phyloP scores from a whole-genome alignment of 2,113 vertebrate genomes.

The Macquaria ambigua region DNA sequence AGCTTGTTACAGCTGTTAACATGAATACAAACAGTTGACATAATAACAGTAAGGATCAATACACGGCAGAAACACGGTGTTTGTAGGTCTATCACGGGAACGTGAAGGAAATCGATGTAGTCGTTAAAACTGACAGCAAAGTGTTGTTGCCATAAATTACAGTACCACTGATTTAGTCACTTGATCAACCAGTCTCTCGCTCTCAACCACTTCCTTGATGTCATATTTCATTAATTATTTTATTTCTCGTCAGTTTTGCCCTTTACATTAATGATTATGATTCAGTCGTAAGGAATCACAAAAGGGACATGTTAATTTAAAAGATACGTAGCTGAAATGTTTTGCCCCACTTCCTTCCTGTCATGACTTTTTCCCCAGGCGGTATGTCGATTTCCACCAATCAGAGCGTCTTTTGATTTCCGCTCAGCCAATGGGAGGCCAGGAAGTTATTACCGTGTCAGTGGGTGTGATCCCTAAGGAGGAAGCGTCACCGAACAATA shows the following conservation, averaged over 20 bases:
- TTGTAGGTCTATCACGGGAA: too few species aligned
- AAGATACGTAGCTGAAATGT: not conserved
- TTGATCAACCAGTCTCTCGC: not conserved
- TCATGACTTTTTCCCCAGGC: slow-evolving; percentile 28
- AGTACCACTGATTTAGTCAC: not conserved
- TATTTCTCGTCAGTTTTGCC: not conserved
- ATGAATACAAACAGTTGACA: not conserved
- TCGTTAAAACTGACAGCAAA: not conserved
- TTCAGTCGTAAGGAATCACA: not conserved
- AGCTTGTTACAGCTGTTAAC: not conserved
- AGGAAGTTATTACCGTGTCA: slow-evolving; percentile 19
- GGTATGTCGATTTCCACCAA: slow-evolving; percentile 55
- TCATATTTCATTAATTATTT: not conserved
- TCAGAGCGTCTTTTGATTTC: slow-evolving; percentile 22
- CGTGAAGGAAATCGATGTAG: not conserved
- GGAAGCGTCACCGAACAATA: slow-evolving; percentile 69
- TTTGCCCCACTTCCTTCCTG: slow-evolving; percentile 67
- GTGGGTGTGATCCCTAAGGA: slow-evolving; percentile 62
- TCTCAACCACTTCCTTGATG: too few species aligned
- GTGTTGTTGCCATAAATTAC: not conserved
- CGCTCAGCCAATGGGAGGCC: slow-evolving; percentile 67
- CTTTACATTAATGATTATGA: not conserved
- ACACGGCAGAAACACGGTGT: not conserved
- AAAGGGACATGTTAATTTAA: not conserved
- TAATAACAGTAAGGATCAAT: not conserved